Base-by-base conservation (phyloP, 37 sponge, comb jelly and placozoan species). In the Cladorhizidae sp. region DNA sequence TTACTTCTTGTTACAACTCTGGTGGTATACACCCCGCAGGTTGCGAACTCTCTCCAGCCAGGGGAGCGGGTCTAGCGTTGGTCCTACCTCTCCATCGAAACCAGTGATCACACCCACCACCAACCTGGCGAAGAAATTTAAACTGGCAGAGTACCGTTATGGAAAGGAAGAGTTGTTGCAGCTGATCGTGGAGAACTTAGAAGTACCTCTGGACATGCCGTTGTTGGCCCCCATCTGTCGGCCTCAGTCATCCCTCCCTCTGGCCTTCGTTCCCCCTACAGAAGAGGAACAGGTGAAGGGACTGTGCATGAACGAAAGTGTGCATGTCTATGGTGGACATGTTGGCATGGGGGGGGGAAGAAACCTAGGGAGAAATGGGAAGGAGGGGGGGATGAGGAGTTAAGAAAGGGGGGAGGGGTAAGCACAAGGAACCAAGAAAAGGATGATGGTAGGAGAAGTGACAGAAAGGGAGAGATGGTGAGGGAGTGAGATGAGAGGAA, bases 231-330 rank as follows among this genome's bases (percentile, higher is more conserved):
- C 64, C 23, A 71, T 93, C 42, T 54, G 51, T 1, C 63, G 49
- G 18, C 15, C 38, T 2, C 42, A 89, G 23, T n/a, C 70, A 1
- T 12, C 73, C 0, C 52, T 39, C 1, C 94, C 94, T 8, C 70
- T 93, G 51, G 72, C 90, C 21, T 80, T 89, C 56, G 61, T 86
- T 38, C 94, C 90, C 39, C 83, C 89, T n/a, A 40, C 83, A 3
- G 90, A 89, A 26, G 86, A 93, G 7, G 94, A 93, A 56, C 94
- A 93, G 90, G 93, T 92, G 23, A 29, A 80, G 51, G 68, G 64
- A 65, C n/a, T 59, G 61, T 5, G 6, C 28, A 59, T 5, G 12
- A n/a, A n/a, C n/a, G n/a, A n/a, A n/a, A n/a, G n/a, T n/a, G n/a
- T n/a, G n/a, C n/a, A n/a, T n/a, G n/a, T n/a, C n/a, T n/a, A n/a